Evolutionary conservation across 2,888 invertebrate species (phyloP), one percentile per base, ranked within the genome.

Genomic region (Silvanus unidentatus): DNA sequence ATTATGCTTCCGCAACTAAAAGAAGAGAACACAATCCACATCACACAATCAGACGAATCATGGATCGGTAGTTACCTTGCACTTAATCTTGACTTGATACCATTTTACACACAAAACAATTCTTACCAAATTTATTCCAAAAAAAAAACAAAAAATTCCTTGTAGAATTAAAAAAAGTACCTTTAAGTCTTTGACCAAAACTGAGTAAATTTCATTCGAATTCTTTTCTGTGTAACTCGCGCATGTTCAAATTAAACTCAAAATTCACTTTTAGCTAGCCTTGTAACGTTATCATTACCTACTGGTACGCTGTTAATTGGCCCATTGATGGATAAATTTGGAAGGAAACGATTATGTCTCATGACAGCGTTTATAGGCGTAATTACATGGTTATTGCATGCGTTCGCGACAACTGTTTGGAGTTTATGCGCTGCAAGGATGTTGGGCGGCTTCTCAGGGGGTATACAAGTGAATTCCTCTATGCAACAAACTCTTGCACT

Each of bases 281-380:
- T 79, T 34, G 75, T 77, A 3, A 74, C 77, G 13, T 70, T 80
- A 54, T 69, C 76, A 0, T 63, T 77, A 16, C 78, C 79, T 1
- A 50, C 77, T 22, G 79, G 79, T 13, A 73, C 79, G 0, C 50
- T 77, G 1, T 52, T 73, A 3, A 70, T 73, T 13, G 80, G 79
- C 6, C 75, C 76, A 1, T 52, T 80, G 39, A 78, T 79, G 77
- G 80, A 80, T 58, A 66, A 58, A 53, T 75, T 71, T 55, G 80
- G 80, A 1, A 65, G 80, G 10, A 77, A 73, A 60, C 65, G 58
- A 39, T 59, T 76, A 12, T 72, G 73, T 46, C 55, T 77, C 6
- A 22, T 72, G 1, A 65, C 75, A 2, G 72, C 73, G 38, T 11
- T 77, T 14, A 77, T 78, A 1, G 71, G 74, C 45, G 60, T 72